A percentile compares a stretch with the other conserved stretches of the same genome.
phyloP scores from a whole-genome alignment of 2,888 invertebrate species.

The Achlya flavicornis region DNA sequence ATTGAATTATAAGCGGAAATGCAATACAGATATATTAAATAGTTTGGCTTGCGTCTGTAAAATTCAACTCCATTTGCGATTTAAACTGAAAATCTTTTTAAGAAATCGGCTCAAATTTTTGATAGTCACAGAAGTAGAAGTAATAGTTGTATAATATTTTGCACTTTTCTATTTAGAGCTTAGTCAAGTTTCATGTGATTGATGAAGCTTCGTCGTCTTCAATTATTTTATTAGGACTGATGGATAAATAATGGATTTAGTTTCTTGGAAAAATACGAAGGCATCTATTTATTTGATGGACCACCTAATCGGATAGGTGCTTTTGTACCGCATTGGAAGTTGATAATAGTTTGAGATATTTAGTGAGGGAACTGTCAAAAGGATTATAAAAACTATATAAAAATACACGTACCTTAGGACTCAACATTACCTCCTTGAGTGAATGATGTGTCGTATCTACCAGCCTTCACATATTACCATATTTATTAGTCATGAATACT shows the following conservation, averaged over 20 bases:
- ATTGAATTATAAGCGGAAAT: too few species aligned
- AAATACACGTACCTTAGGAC: too few species aligned
- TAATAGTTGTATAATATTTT: slow-evolving; percentile 1
- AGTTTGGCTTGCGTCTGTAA: too few species aligned
- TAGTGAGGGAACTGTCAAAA: not conserved
- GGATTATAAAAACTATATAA: too few species aligned
- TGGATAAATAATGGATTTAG: not conserved
- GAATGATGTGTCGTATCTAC: too few species aligned
- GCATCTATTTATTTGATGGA: not conserved
- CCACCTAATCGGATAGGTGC: not conserved
- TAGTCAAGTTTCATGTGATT: not conserved
- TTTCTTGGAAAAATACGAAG: not conserved
- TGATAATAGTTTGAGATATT: not conserved
- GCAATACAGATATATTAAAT: too few species aligned
- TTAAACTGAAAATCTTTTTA: not conserved
- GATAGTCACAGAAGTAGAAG: not conserved
- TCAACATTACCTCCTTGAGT: too few species aligned
- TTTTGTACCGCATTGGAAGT: not conserved
- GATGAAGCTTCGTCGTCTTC: not conserved
- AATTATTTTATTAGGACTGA: not conserved
- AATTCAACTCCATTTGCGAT: not conserved
- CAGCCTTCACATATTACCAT: too few species aligned
- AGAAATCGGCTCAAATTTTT: not conserved
- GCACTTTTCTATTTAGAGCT: slow-evolving; percentile 1
- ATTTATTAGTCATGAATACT: too few species aligned